Evolutionary conservation across 2,888 invertebrate species (phyloP), one percentile per base, ranked within the genome.

Genomic region (Sinodicranocentrus sp.): DNA sequence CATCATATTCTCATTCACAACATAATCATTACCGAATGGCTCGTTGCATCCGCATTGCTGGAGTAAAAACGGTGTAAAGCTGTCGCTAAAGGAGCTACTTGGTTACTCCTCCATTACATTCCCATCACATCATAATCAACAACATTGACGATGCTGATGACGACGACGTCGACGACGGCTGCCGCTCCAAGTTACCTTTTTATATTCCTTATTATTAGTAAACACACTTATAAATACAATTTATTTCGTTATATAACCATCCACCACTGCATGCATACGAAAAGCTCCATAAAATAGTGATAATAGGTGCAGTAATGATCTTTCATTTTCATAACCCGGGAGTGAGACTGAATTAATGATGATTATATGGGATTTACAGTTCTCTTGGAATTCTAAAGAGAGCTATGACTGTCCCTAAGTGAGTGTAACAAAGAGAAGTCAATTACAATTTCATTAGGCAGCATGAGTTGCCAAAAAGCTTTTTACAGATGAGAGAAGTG

Each of bases 401-500:
- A 72, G 82, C 52, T 71, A 72, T 68, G 68, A 61, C 28, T 78
- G 61, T 68, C 67, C 63, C 82, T 86, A 84, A 86, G 82, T 77
- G 82, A 84, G 77, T 84, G 83, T 83, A 86, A 86, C 85, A 88
- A 88, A 86, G 87, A 87, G 82, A 88, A 88, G 88, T 88, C 88
- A 87, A 88, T 88, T 87, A 88, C 84, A 88, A 86, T 88, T 87
- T 88, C 88, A 88, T 88, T 88, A 88, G 85, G 82, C 67, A 86
- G 85, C 78, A 88, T 88, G 88, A 88, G 86, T 87, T 82, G 88
- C 86, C 79, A 85, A 85, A 87, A 86, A 2, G 43, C n/a, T 33
- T 33, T 33, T 10, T n/a, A n/a, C n/a, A n/a, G n/a, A n/a, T n/a
- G n/a, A n/a, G n/a, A n/a, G n/a, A n/a, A n/a, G n/a, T n/a, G n/a